A percentile compares a stretch with the other conserved stretches of the same genome.
Conservation (phyloP, 2,113 vertebrate genomes). For the Erythrocebus patas region DNA sequence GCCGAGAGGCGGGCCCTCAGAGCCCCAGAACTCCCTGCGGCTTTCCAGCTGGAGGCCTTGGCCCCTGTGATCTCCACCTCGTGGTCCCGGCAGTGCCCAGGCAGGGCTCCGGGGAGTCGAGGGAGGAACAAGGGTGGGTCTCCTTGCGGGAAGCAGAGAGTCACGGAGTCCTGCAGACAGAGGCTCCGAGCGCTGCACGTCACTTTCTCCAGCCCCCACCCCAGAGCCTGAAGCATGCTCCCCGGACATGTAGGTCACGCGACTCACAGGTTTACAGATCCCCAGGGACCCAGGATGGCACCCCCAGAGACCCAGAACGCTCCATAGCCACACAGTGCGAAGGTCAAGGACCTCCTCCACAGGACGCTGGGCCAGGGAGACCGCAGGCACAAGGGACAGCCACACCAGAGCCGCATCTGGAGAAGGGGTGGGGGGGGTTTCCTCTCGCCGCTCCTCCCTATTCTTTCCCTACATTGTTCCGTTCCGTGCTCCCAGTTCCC, state of each 20-base stretch:
- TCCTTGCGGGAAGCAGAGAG: not conserved
- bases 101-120: not conserved
- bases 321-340: not conserved
- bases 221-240: not conserved
- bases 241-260: rapidly evolving
- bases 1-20: not conserved
- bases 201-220: not conserved
- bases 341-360: not conserved
- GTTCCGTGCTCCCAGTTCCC: not conserved
- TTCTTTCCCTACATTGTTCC: conserved; percentile 23
- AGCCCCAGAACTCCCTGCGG: not conserved
- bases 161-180: no score
- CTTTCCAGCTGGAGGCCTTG: not conserved
- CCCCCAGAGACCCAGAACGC: not conserved
- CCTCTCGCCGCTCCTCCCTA: not conserved
- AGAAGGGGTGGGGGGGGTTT: not conserved
- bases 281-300: not conserved
- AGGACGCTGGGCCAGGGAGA: not conserved
- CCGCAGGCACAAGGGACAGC: no score
- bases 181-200: rapidly evolving
- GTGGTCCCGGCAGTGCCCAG: not conserved
- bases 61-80: rapidly evolving
- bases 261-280: not conserved
- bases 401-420: not conserved
- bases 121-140: not conserved